phyloP scores from a whole-genome alignment of 2,888 invertebrate species.

The Onthophagus sagittarius region DNA sequence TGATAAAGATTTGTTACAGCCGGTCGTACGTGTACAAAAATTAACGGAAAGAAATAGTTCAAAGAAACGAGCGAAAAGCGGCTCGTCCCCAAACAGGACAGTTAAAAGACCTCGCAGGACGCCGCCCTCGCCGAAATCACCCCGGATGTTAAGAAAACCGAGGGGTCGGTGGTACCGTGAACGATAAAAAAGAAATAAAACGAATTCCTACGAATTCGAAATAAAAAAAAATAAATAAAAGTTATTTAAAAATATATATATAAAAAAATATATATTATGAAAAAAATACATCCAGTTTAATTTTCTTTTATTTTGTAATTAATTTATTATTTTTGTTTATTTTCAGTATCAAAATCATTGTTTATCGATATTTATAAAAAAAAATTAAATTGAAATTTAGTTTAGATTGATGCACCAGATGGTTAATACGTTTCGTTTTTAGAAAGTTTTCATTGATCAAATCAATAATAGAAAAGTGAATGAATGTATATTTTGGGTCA shows the following conservation, averaged over 20 bases:
- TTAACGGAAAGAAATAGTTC: slow-evolving; percentile 43
- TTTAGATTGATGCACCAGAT: no score
- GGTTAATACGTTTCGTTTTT: no score
- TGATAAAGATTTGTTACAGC: slow-evolving; percentile 55
- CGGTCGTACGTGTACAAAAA: slow-evolving; percentile 64
- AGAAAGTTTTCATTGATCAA: no score
- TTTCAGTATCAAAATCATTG: neutral
- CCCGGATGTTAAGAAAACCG: slow-evolving; percentile 44
- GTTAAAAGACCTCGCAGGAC: slow-evolving; percentile 31
- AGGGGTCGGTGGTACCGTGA: slow-evolving; percentile 48
- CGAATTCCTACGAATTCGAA: no score
- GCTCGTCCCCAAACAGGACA: slow-evolving; percentile 33
- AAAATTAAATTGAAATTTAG: no score
- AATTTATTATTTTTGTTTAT: neutral
- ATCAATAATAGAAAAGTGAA: no score
- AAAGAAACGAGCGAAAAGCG: slow-evolving; percentile 32
- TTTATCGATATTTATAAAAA: no score
- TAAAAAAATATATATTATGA: no score
- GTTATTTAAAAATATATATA: no score
- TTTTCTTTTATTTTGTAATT: neutral
- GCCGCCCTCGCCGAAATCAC: slow-evolving; percentile 44
- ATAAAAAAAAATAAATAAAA: no score
- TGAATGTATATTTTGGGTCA: no score
- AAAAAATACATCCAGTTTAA: neutral
- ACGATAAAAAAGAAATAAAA: slow-evolving; percentile 37